phyloP scores from a whole-genome alignment of 2,888 invertebrate species.

The Ethmia dodecea region DNA sequence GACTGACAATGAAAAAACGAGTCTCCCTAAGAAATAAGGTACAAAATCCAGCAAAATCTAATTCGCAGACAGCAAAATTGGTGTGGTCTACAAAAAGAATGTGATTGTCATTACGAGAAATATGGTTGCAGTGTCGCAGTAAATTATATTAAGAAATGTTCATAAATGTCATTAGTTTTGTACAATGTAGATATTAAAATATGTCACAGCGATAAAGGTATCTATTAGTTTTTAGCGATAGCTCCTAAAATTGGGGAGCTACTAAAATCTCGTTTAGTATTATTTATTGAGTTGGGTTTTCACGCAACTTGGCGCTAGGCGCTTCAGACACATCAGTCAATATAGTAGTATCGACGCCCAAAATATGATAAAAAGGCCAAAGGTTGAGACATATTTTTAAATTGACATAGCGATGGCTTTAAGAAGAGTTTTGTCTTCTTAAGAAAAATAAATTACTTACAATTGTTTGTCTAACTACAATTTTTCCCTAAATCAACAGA shows the following conservation, averaged over 20 bases:
- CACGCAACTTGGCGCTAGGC: too few species aligned
- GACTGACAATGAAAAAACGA: background rate
- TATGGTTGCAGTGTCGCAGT: constrained; percentile 22
- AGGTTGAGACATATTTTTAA: too few species aligned
- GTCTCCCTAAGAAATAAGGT: constrained; percentile 11
- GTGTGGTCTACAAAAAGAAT: constrained; percentile 15
- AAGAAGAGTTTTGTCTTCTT: too few species aligned
- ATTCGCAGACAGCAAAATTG: constrained; percentile 3
- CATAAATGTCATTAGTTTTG: constrained; percentile 11
- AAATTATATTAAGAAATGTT: constrained; percentile 26
- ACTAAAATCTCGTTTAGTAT: constrained; percentile 3
- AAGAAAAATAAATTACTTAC: too few species aligned
- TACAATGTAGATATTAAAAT: constrained; percentile 9
- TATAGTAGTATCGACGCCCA: too few species aligned
- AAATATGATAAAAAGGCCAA: too few species aligned
- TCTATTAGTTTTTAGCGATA: constrained; percentile 7
- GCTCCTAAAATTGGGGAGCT: constrained; percentile 4
- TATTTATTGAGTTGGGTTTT: constrained; percentile 8
- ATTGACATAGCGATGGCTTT: too few species aligned
- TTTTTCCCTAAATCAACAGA: too few species aligned
- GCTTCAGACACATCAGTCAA: too few species aligned
- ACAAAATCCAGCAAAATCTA: constrained; percentile 9
- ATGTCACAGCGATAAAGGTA: constrained; percentile 8
- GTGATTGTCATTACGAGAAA: constrained; percentile 27
- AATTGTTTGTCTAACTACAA: too few species aligned